These are phyloP conservation scores for Brachionichthys hirsutus DNA, from an alignment of 2,113 vertebrate species.

Conservation along the genomic window DNA sequence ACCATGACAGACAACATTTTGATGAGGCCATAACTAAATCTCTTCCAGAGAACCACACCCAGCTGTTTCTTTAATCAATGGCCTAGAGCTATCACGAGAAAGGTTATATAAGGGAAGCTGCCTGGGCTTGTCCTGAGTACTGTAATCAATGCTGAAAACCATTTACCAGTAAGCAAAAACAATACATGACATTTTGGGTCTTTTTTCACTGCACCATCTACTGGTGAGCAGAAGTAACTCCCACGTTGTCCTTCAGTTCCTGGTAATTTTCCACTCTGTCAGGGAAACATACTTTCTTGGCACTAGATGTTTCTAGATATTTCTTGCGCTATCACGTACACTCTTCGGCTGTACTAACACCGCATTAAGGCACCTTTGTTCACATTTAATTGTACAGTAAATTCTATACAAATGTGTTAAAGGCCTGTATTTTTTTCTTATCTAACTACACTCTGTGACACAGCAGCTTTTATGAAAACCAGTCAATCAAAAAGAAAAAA, in stretches of 20 bases:
- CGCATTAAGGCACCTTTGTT: background rate
- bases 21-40: constrained; percentile 21
- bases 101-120: constrained; percentile 34
- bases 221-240: constrained; percentile 23
- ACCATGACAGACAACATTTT: constrained; percentile 19
- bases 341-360: background rate
- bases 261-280: constrained; percentile 66
- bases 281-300: background rate
- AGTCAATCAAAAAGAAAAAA: background rate
- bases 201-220: constrained; percentile 43
- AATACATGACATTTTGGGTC: constrained; percentile 29
- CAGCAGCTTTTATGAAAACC: background rate
- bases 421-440: too few species aligned
- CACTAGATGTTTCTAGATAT: constrained; percentile 44
- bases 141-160: constrained; percentile 14
- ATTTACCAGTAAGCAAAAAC: background rate
- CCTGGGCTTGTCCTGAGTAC: constrained; percentile 28
- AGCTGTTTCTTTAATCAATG: constrained; percentile 30
- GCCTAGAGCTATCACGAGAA: background rate
- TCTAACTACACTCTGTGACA: too few species aligned
- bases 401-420: background rate
- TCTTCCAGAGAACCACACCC: constrained; percentile 12
- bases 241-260: background rate
- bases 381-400: background rate
- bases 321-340: constrained; percentile 19